Evolutionary conservation across 1,140 invertebrate species (phyloP), one percentile per base, ranked within the genome.

Genomic region (Meteorus sp.): DNA sequence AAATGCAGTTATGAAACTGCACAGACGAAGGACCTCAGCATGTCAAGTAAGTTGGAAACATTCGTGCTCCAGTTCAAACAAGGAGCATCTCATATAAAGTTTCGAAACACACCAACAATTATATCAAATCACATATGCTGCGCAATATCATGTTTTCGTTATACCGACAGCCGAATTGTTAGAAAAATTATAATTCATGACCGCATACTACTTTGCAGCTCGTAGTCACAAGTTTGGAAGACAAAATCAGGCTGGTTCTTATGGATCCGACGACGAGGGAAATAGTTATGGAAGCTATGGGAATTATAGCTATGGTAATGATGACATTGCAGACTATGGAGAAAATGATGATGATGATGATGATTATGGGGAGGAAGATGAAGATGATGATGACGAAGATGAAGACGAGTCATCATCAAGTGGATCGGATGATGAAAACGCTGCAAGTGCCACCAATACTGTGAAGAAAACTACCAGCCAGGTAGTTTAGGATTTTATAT

Each of bases 1-100:
- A 96, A 97, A 80, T 98, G 96, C 83, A 85, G 88, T 45, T 95
- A 89, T 80, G 89, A 95, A 41, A 95, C 94, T 8, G 88, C 90
- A 0, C 87, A 94, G 73, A 97, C 94, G 1, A 95, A 95, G 73
- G 94, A 97, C 79, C 85, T 97, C 63, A 93, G 91, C 81, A 94
- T 98, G 89, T 97, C 95, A 27, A 95, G 92, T 95, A 81, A 86
- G 86, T 82, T 56, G n/a, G n/a, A 60, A n/a, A n/a, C n/a, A n/a
- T n/a, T n/a, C n/a, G n/a, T n/a, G n/a, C n/a, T n/a, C n/a, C n/a
- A n/a, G n/a, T n/a, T n/a, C n/a, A n/a, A n/a, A n/a, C n/a, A n/a
- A n/a, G n/a, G n/a, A n/a, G n/a, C n/a, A n/a, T n/a, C n/a, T n/a
- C n/a, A n/a, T n/a, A n/a, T n/a, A n/a, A n/a, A n/a, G n/a, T n/a